Percentiles rank a stretch among this genome's conserved stretches.
Evolutionary conservation across 2,113 vertebrate species (phyloP).

Genomic region (Romanogobio albipinnatus): DNA sequence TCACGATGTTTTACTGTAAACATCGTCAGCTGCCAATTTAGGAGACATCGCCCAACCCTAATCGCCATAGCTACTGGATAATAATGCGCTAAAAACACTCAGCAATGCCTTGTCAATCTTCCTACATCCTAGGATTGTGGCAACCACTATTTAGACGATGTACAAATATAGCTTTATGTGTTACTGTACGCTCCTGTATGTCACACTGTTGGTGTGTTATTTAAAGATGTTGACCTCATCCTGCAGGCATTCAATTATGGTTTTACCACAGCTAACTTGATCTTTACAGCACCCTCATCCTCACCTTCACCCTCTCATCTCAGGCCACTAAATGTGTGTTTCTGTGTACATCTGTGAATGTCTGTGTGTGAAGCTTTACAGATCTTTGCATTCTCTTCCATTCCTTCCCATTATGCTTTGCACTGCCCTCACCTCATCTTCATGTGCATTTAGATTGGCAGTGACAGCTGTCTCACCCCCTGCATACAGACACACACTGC

Average conservation of each 20-base stretch:
- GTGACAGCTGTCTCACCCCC: constrained; percentile 59
- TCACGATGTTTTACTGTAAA: no score
- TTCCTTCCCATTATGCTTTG: constrained; percentile 44
- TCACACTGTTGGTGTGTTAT: not conserved
- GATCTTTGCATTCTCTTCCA: constrained; percentile 35
- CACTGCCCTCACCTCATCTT: constrained; percentile 51
- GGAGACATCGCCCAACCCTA: no score
- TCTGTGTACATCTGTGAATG: not conserved
- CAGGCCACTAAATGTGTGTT: constrained; percentile 4
- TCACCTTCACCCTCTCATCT: constrained; percentile 6
- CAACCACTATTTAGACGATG: not conserved
- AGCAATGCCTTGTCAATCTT: not conserved
- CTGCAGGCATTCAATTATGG: constrained; percentile 8
- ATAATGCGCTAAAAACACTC: not conserved
- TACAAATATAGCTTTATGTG: not conserved
- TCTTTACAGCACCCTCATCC: constrained; percentile 8
- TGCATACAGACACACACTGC: constrained; percentile 43
- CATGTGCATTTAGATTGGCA: constrained; percentile 46
- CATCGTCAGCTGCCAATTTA: no score
- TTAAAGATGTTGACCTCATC: constrained; percentile 24
- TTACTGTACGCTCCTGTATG: not conserved
- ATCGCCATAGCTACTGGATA: not conserved
- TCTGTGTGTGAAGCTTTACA: constrained; percentile 28
- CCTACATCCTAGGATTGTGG: not conserved
- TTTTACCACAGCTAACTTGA: constrained; percentile 25